Evolutionary conservation across 2,113 vertebrate species (phyloP).

Genomic region (Esox niger): DNA sequence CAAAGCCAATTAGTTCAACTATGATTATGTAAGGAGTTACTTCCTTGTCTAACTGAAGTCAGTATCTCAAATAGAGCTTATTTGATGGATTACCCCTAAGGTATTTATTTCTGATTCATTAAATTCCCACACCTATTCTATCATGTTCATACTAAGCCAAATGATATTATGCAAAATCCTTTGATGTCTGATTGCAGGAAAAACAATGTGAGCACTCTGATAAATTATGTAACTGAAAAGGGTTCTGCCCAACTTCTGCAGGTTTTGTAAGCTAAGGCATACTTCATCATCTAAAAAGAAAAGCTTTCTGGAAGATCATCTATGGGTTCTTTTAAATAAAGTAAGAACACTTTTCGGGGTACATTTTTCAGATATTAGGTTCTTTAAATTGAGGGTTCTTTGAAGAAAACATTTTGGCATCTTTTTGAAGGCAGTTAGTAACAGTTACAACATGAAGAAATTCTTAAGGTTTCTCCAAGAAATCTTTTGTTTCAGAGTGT

Average conservation of each 20-base stretch:
- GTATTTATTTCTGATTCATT: constrained; percentile 21
- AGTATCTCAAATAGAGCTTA: neutral
- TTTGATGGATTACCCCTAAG: constrained; percentile 4
- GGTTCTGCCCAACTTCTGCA: constrained; percentile 33
- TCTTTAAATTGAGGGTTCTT: no score
- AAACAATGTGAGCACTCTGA: constrained; percentile 33
- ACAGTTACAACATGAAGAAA: no score
- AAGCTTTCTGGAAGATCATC: no score
- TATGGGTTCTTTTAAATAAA: no score
- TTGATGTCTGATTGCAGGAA: constrained; percentile 56
- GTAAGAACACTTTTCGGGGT: no score
- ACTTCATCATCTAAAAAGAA: neutral
- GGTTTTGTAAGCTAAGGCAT: constrained; percentile 35
- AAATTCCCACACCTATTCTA: constrained; percentile 19
- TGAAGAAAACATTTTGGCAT: no score
- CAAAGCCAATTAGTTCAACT: constrained; percentile 3
- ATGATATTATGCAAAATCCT: constrained; percentile 29
- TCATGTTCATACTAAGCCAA: constrained; percentile 23
- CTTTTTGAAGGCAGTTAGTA: no score
- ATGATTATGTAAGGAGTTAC: neutral
- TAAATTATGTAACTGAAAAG: constrained; percentile 43
- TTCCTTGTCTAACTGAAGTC: neutral
- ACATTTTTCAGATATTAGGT: no score
- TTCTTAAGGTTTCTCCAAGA: no score
- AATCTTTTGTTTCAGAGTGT: no score